Evolutionary conservation across 2,113 vertebrate genomes (phyloP), one percentile per base, ranked within the genome.

Genomic region (Percopsis transmontana): DNA sequence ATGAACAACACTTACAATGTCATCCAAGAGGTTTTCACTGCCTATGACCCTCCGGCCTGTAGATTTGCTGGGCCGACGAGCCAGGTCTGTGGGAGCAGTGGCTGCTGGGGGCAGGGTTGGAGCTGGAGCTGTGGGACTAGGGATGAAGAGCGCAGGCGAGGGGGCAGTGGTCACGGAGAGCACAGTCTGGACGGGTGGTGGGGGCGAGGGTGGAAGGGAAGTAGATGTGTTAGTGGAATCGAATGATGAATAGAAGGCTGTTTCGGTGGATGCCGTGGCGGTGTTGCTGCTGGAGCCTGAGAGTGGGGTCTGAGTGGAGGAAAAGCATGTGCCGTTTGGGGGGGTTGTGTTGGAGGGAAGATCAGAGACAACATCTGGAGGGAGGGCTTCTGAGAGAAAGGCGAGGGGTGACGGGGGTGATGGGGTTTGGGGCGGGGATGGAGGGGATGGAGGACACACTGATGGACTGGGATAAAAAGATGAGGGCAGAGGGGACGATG

Each of bases 21-120:
- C 95, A 80, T 99, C 97, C 92, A 99, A 65, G 44, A 94, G 83
- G 56, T 93, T 94, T 53, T 88, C 93, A 42, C 91, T 91, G 83
- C 91, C 93, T 24, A 91, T 84, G 74, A 92, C 96, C 79, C 92
- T 96, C 66, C 92, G 93, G 53, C 86, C 92, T 6, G 86, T 90
- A 62, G 94, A 92, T 72, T 94, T 97, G 33, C 80, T 87, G 13
- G 92, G 92, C 52, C 27, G 51, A 15, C 48, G 56, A 6, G 59
- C 66, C 20, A 4, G 9, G 13, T 57, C 51, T 67, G 76, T 70
- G 38, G 65, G 92, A 61, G 58, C 79, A 62, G 55, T 60, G 2
- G 77, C 65, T 20, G 77, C 75, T 19, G 57, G 61, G 27, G 83
- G 64, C 20, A 56, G 41, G 18, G 64, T 16, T 39, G 80, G 20